These are phyloP conservation scores for Orthosia cruda DNA, from an alignment of 2,888 invertebrate genomes.

Conservation along the genomic window DNA sequence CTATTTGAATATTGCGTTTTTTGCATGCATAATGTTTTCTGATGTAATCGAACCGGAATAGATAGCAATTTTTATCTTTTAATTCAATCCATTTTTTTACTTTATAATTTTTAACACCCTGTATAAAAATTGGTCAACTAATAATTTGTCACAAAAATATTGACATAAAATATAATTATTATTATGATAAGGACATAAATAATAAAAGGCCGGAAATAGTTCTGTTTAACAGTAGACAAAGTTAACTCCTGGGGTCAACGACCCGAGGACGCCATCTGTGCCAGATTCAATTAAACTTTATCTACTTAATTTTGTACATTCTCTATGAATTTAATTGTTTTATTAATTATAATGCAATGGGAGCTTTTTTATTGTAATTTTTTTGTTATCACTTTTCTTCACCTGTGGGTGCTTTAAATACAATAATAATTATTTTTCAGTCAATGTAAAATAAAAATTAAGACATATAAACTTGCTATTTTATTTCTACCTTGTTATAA, in stretches of 20 bases:
- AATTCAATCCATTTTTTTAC: not conserved
- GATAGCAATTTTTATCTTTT: not conserved
- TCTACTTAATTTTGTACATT: conserved; percentile 32
- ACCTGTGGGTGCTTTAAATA: not conserved
- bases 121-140: not conserved
- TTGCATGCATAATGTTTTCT: conserved; percentile 35
- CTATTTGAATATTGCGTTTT: conserved; percentile 58
- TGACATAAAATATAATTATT: not conserved
- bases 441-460: not conserved
- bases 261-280: conserved; percentile 79
- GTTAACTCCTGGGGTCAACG: conserved; percentile 74
- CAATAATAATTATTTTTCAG: not conserved
- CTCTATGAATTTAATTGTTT: conserved; percentile 23
- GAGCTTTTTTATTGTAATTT: accelerated
- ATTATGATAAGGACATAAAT: conserved; percentile 16
- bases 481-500: not conserved
- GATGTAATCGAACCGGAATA: conserved; percentile 9
- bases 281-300: conserved; percentile 58
- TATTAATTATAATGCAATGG: conserved; percentile 6
- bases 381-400: not conserved
- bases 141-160: not conserved
- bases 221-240: conserved; percentile 51
- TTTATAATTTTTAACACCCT: no score
- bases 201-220: conserved; percentile 45
- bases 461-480: not conserved